Base-by-base conservation (phyloP, 2,888 invertebrate genomes). In the Adelognathus sp. region DNA sequence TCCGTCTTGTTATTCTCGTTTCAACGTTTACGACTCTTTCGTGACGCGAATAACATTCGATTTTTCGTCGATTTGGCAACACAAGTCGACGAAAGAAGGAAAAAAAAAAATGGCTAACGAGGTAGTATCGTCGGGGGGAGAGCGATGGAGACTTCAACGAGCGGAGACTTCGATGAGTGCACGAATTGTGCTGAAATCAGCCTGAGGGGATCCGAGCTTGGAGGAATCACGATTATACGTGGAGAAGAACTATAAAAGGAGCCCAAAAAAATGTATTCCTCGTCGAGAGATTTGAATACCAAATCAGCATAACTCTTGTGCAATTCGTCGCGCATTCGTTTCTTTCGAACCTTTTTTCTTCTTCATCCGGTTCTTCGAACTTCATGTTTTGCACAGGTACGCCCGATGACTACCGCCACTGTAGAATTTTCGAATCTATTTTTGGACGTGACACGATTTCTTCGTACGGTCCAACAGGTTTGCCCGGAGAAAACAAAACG, bases 371-470 rank as follows among this genome's bases (percentile, higher is more conserved):
- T 77, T 36, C 27, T 36, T 36, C 58, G 46, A 36, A 54, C 29
- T 31, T 39, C 33, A 9, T 16, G 24, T 7, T 74, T 69, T 52
- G 64, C 69, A 52, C 64, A 66, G 64, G 56, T 77, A 44, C 41
- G 29, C 36, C 27, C 69, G 54, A 52, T 29, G 46, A 63, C 46
- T 2, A 21, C 46, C 3, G 39, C 27, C 16, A 63, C 31, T 16
- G 64, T 27, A 82, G 83, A 73, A 76, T 79, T 83, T 83, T 81
- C 78, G 66, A 72, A 83, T 81, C 85, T 89, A 89, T 89, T 89
- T 89, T 89, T 88, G 88, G 87, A 84, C 86, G 80, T 88, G 89
- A 89, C 88, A 89, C 85, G 83, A 79, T 85, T 85, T 85, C 84
- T 85, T 82, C 79, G 81, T 81, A 66, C 58, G 75, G 80, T 44